Evolutionary conservation across 2,888 invertebrate genomes (phyloP).

Genomic region (Stenodema calcarata): DNA sequence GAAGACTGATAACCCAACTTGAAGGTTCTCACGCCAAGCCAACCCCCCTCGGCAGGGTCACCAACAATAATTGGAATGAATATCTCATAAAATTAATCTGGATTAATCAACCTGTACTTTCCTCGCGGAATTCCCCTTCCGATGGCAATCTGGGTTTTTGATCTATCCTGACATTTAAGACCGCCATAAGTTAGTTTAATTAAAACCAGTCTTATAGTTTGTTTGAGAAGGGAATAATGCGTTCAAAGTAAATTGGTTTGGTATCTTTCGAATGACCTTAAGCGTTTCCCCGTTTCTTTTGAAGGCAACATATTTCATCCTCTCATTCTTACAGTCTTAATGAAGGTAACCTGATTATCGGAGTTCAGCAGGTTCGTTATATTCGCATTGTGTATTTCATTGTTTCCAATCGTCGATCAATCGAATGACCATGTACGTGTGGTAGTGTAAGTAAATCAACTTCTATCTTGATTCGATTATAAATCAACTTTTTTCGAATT

Average conservation of each 20-base stretch:
- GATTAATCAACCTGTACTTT: background rate
- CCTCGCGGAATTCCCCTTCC: background rate
- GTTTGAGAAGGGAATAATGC: background rate
- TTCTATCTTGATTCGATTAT: too few relatives aligned
- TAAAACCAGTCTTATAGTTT: background rate
- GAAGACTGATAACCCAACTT: background rate
- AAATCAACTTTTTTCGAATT: too few relatives aligned
- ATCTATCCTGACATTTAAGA: constrained; percentile 3
- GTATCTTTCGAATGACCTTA: background rate
- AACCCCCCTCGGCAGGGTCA: background rate
- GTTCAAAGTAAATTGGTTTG: background rate
- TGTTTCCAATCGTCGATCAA: too few relatives aligned
- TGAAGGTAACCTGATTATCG: too few relatives aligned
- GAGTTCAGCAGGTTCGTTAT: too few relatives aligned
- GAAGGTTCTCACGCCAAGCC: background rate
- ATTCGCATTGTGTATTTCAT: too few relatives aligned
- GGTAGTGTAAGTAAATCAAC: too few relatives aligned
- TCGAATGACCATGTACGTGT: too few relatives aligned
- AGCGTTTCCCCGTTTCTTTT: background rate
- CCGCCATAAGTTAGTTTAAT: constrained; percentile 11
- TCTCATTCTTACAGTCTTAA: too few relatives aligned
- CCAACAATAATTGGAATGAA: constrained; percentile 14
- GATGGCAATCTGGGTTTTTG: background rate
- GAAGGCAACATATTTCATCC: background rate
- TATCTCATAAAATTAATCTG: constrained; percentile 13